phyloP scores from a whole-genome alignment of 1,140 invertebrate genomes.

The Dryas iulia region DNA sequence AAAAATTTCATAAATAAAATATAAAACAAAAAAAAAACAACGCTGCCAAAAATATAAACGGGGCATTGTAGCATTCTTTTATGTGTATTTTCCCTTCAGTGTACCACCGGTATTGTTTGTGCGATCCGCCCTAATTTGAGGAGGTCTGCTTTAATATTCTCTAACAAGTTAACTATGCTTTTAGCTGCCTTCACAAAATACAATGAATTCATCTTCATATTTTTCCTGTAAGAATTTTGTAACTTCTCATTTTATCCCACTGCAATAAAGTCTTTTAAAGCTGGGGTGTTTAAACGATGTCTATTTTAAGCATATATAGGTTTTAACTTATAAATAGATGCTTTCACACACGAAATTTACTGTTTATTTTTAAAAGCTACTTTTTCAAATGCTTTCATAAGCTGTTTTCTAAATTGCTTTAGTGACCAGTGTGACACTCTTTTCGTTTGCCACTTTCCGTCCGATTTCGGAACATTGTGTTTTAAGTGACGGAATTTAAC shows the following conservation, averaged over 20 bases:
- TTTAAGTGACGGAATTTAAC: too few species aligned
- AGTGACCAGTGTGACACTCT: too few species aligned
- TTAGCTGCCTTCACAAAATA: slow-evolving; percentile 9
- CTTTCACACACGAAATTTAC: too few species aligned
- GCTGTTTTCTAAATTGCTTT: too few species aligned
- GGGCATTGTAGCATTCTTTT: background rate
- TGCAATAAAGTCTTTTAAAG: too few species aligned
- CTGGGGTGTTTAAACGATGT: too few species aligned
- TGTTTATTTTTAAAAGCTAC: too few species aligned
- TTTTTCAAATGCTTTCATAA: too few species aligned
- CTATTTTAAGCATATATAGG: too few species aligned
- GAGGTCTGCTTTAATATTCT: slow-evolving; percentile 30
- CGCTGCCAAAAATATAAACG: slow-evolving; percentile 3
- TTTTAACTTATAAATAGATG: too few species aligned
- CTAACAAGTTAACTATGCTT: slow-evolving; percentile 23
- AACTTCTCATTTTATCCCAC: background rate
- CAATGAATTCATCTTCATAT: background rate
- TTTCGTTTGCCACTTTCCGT: too few species aligned
- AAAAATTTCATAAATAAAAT: background rate
- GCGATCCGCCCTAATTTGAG: slow-evolving; percentile 23
- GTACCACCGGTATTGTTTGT: slow-evolving; percentile 28
- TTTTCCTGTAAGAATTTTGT: background rate
- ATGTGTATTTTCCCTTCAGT: background rate
- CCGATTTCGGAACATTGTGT: too few species aligned
- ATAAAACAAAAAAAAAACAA: background rate